A percentile compares a stretch with the other conserved stretches of the same genome.
These are phyloP conservation scores for Nannoperca australis DNA, from an alignment of 2,797 vertebrate species.

Conservation along the genomic window DNA sequence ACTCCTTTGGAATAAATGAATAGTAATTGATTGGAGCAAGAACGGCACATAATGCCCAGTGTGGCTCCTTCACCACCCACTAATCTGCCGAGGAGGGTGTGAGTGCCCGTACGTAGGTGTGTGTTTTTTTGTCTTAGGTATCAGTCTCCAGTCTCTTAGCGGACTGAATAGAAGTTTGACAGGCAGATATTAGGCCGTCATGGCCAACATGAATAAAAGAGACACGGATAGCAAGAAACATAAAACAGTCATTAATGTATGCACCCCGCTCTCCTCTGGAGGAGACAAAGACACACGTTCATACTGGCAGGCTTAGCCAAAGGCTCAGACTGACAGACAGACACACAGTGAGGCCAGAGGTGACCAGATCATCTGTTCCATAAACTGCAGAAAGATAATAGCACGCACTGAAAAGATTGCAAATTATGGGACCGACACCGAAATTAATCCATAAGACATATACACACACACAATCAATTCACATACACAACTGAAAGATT, in stretches of 20 bases:
- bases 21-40: slow-evolving; percentile 84
- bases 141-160: slow-evolving; percentile 75
- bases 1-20: slow-evolving; percentile 81
- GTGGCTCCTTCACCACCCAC: slow-evolving; percentile 78
- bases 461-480: slow-evolving; percentile 27
- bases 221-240: slow-evolving; percentile 75
- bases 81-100: slow-evolving; percentile 66
- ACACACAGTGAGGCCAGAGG: slow-evolving; percentile 54
- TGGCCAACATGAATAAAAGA: slow-evolving; percentile 76
- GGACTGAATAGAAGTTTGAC: slow-evolving; percentile 80
- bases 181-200: slow-evolving; percentile 88
- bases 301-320: slow-evolving; percentile 44
- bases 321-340: slow-evolving; percentile 45
- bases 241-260: slow-evolving; percentile 85
- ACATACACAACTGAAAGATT: not conserved
- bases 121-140: slow-evolving; percentile 80
- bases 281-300: slow-evolving; percentile 73
- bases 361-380: slow-evolving; percentile 56
- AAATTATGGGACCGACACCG: slow-evolving; percentile 76
- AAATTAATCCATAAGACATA: slow-evolving; percentile 56
- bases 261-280: slow-evolving; percentile 54
- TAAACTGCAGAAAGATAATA: slow-evolving; percentile 72
- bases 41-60: slow-evolving; percentile 74
- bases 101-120: slow-evolving; percentile 71
- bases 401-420: slow-evolving; percentile 79